A percentile compares a stretch with the other conserved stretches of the same genome.
Conservation (phyloP, 2,888 invertebrate species). For the Nemapogon koenigi region DNA sequence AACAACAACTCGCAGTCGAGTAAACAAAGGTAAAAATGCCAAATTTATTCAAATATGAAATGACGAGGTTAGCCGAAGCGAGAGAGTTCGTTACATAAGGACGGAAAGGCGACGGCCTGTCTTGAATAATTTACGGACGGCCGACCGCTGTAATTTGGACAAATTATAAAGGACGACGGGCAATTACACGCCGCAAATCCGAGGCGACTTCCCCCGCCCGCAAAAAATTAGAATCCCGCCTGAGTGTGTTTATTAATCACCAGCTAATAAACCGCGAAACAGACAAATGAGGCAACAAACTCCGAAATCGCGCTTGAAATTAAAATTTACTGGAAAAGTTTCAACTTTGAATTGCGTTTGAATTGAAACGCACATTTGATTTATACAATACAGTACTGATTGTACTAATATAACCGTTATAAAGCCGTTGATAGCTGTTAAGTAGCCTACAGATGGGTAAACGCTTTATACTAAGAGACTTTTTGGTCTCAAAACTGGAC, state of each 20-base stretch:
- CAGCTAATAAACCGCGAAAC: conserved; percentile 5
- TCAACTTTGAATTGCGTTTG: no score
- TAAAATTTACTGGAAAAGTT: no score
- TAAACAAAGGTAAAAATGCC: conserved; percentile 9
- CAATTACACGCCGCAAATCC: conserved; percentile 12
- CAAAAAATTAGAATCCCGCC: conserved; percentile 9
- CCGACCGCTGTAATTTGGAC: conserved; percentile 10
- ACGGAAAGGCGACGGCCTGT: conserved; percentile 9
- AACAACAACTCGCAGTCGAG: conserved; percentile 2
- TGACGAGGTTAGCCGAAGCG: conserved; percentile 7
- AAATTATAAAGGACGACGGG: conserved; percentile 12
- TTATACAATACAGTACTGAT: no score
- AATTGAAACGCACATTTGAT: no score
- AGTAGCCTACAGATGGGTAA: no score
- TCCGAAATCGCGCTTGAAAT: no score
- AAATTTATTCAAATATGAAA: conserved; percentile 11
- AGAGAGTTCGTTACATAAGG: conserved; percentile 11
- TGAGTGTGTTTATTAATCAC: conserved; percentile 9
- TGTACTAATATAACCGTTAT: no score
- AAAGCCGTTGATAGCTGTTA: no score
- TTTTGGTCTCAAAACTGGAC: no score
- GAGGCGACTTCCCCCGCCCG: conserved; percentile 9
- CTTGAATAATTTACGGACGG: conserved; percentile 11
- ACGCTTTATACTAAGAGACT: no score
- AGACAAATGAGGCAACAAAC: no score